phyloP scores from a whole-genome alignment of 1,140 invertebrate genomes.

The Temnothorax nylanderi region DNA sequence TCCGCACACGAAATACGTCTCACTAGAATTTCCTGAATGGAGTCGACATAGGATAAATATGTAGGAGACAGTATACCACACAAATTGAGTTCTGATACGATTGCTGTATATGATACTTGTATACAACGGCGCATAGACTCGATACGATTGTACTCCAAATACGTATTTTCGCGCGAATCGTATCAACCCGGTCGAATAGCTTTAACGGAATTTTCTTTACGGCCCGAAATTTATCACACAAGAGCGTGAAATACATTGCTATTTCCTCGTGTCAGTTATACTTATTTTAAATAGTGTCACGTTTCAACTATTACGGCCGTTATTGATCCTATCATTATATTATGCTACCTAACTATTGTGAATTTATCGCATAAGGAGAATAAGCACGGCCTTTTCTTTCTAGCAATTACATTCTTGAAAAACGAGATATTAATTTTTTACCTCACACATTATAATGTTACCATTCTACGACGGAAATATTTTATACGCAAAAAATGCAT shows the following conservation, averaged over 20 bases:
- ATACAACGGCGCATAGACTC: background rate
- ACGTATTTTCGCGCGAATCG: conserved; percentile 31
- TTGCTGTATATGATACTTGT: conserved; percentile 27
- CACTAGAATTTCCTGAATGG: conserved; percentile 1
- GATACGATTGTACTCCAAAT: background rate
- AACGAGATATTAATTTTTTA: background rate
- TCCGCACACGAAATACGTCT: background rate
- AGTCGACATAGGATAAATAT: conserved; percentile 31
- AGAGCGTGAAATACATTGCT: background rate
- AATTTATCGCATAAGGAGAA: background rate
- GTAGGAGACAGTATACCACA: conserved; percentile 15
- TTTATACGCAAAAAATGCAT: background rate
- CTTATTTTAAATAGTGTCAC: background rate
- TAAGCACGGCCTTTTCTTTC: too few relatives aligned
- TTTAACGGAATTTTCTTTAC: background rate
- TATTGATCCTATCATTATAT: background rate
- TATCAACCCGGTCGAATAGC: conserved; percentile 20
- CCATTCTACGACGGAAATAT: background rate
- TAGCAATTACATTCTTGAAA: background rate
- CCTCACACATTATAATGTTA: background rate
- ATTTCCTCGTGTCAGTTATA: background rate
- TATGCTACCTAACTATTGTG: background rate
- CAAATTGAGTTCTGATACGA: conserved; percentile 43
- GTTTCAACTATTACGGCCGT: background rate
- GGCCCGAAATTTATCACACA: background rate